Percentiles rank a stretch among this genome's conserved stretches.
phyloP scores from a whole-genome alignment of 2,797 vertebrate genomes.

The Ptychadena robeensis region DNA sequence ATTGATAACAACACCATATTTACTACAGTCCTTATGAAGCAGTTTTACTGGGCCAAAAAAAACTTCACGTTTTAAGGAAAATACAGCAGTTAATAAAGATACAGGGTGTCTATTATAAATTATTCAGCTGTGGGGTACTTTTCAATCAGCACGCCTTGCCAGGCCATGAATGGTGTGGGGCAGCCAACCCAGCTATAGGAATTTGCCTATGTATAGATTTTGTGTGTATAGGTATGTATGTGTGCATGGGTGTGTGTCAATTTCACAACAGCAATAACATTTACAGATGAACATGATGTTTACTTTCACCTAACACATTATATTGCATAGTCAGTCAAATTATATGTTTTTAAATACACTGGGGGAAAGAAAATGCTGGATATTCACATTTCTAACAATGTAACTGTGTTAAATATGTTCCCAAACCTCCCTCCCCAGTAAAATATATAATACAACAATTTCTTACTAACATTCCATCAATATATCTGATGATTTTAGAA shows the following conservation, averaged over 20 bases:
- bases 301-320: too few relatives aligned
- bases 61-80: constrained; percentile 50
- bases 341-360: neutral
- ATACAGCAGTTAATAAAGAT: constrained; percentile 54
- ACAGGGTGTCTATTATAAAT: constrained; percentile 58
- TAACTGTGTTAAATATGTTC: neutral
- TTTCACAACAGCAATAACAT: too few relatives aligned
- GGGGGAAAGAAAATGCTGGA: neutral
- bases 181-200: neutral
- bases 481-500: neutral
- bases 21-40: constrained; percentile 53
- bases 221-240: neutral
- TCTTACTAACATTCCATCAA: too few relatives aligned
- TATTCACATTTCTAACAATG: neutral
- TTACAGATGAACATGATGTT: too few relatives aligned
- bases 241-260: neutral
- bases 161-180: constrained; percentile 28
- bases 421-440: too few relatives aligned
- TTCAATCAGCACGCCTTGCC: constrained; percentile 32
- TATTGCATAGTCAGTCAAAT: too few relatives aligned
- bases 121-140: constrained; percentile 53
- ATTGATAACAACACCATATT: constrained; percentile 55
- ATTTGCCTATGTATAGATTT: neutral
- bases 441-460: too few relatives aligned
- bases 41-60: constrained; percentile 57